These are phyloP conservation scores for Germaria angustata DNA, from an alignment of 2,888 invertebrate species.

Conservation along the genomic window DNA sequence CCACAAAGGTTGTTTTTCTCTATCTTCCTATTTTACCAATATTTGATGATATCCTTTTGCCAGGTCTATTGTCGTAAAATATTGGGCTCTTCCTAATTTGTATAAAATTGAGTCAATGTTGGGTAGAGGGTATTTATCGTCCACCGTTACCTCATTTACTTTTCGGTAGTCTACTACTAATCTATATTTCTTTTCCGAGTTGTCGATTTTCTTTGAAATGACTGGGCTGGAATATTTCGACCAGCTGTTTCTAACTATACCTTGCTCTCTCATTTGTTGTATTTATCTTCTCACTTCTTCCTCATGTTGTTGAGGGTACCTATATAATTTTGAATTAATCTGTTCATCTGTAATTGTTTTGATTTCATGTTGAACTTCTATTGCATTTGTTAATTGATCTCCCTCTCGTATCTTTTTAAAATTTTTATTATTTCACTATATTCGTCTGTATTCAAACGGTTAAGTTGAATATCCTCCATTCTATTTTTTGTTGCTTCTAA, in stretches of 20 bases:
- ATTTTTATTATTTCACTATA: neutral
- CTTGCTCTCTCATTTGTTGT: neutral
- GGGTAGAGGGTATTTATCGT: neutral
- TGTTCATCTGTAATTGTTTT: neutral
- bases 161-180: neutral
- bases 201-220: neutral
- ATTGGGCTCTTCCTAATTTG: neutral
- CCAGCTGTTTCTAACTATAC: neutral
- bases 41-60: neutral
- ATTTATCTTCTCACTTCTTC: neutral
- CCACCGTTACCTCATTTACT: neutral
- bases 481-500: neutral
- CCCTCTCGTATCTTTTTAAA: neutral
- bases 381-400: neutral
- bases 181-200: neutral
- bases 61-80: neutral
- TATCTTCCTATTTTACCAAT: slow-evolving; percentile 5
- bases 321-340: slow-evolving; percentile 19
- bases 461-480: neutral
- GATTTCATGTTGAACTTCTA: neutral
- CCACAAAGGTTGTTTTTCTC: slow-evolving; percentile 3
- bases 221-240: slow-evolving; percentile 2
- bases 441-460: neutral
- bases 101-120: neutral
- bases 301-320: slow-evolving; percentile 21